Base-by-base conservation (phyloP, 2,888 invertebrate species). In the Ferdinandea cuprea region DNA sequence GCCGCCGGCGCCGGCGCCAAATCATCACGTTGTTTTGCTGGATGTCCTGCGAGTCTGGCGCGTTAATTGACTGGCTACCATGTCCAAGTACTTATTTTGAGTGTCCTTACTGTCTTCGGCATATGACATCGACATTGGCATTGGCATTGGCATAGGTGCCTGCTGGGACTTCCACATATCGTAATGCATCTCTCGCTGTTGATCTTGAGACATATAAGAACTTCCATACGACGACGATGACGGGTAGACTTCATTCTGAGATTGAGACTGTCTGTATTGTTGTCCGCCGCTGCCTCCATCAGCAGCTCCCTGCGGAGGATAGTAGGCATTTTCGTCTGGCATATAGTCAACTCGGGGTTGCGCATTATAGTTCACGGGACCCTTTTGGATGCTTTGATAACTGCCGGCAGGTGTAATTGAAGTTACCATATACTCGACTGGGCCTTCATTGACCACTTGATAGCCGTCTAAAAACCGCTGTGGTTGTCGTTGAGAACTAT, bases 391-490 rank as follows among this genome's bases (percentile, higher is more conserved):
- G 2, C 25, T n/a, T 21, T 50, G 32, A 44, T 6, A 30, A 17
- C 32, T 9, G 4, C 19, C 17, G 4, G 9, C 35, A 13, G 71
- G 15, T 0, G 4, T 0, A n/a, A 56, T 35, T 0, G 61, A 1
- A 0, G 59, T 13, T 7, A 61, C 61, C 9, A 32, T 59, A 13
- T 79, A 73, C 1, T 46, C 21, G 2, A 37, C 54, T 2, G 73
- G 61, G 1, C 37, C 68, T 15, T 73, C 79, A 17, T 78, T 58
- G 9, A 78, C 21, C 0, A 78, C 52, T 66, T 72, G 78, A 58
- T 65, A 78, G 9, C 58, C 65, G 3, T 72, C 52, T 0, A 30
- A 7, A 58, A 30, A 15, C 8, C 5, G 7, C 2, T 44, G 59
- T 8, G 11, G 37, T 32, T 25, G 32, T 30, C 35, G 8, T 7